phyloP scores from a whole-genome alignment of 2,797 vertebrate species.

The Alectoris magna region DNA sequence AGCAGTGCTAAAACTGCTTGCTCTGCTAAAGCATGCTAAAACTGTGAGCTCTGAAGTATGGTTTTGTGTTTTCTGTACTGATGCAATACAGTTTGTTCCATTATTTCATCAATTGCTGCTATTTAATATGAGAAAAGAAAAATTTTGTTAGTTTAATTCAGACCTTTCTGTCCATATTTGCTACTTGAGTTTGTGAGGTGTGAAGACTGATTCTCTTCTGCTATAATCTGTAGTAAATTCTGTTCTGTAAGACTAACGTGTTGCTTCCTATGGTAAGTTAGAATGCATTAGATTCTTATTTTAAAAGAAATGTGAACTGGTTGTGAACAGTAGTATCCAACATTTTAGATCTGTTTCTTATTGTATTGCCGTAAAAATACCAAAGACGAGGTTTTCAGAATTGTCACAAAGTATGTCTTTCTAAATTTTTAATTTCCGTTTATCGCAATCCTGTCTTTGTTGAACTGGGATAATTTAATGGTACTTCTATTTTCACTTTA shows the following conservation, averaged over 20 bases:
- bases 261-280: background rate
- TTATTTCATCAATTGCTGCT: background rate
- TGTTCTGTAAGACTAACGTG: background rate
- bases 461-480: background rate
- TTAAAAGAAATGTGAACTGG: background rate
- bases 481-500: background rate
- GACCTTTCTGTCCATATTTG: background rate
- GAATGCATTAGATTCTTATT: background rate
- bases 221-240: accelerated
- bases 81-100: background rate
- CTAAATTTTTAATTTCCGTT: background rate
- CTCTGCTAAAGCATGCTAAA: too few relatives aligned
- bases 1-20: too few relatives aligned
- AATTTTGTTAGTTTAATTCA: background rate
- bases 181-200: background rate
- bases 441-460: background rate
- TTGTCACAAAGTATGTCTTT: background rate
- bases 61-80: background rate
- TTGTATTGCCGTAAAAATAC: background rate
- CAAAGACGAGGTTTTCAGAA: background rate
- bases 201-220: background rate
- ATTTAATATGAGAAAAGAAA: background rate
- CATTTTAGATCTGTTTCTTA: background rate
- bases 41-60: background rate
- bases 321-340: background rate